Percentiles rank a stretch among this genome's conserved stretches.
These are phyloP conservation scores for Scaeva pyrastri DNA, from an alignment of 2,888 invertebrate species.

Conservation along the genomic window DNA sequence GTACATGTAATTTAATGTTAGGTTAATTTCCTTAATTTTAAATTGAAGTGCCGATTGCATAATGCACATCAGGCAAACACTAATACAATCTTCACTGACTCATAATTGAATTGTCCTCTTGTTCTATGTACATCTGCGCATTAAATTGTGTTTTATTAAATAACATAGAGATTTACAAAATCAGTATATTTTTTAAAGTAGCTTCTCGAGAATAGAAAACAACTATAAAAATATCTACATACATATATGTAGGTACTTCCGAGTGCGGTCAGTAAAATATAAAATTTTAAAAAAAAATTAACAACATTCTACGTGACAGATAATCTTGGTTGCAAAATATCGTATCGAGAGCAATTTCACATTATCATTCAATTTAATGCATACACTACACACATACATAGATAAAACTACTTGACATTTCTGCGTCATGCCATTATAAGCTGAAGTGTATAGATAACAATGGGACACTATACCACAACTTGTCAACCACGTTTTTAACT, in stretches of 20 bases:
- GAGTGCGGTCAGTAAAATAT: neutral
- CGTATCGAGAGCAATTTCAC: slow-evolving; percentile 24
- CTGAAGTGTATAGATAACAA: neutral
- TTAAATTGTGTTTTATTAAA: too few species aligned
- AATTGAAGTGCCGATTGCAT: too few species aligned
- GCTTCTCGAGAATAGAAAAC: neutral
- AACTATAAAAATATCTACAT: neutral
- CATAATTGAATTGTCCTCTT: too few species aligned
- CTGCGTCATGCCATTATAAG: slow-evolving; percentile 4
- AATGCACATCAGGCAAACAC: too few species aligned
- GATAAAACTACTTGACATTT: slow-evolving; percentile 1
- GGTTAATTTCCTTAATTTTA: too few species aligned
- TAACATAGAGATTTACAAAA: too few species aligned
- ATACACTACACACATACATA: neutral
- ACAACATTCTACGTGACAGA: neutral
- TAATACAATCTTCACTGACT: too few species aligned
- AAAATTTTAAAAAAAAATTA: neutral
- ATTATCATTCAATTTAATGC: slow-evolving; percentile 14
- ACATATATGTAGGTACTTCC: neutral
- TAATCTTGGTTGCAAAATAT: slow-evolving; percentile 8
- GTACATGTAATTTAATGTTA: too few species aligned
- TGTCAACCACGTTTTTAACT: neutral
- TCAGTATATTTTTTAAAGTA: too few species aligned
- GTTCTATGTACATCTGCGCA: too few species aligned
- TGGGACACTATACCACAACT: neutral